A percentile compares a stretch with the other conserved stretches of the same genome.
Evolutionary conservation across 2,113 vertebrate genomes (phyloP).

Genomic region (Anseranas semipalmata): DNA sequence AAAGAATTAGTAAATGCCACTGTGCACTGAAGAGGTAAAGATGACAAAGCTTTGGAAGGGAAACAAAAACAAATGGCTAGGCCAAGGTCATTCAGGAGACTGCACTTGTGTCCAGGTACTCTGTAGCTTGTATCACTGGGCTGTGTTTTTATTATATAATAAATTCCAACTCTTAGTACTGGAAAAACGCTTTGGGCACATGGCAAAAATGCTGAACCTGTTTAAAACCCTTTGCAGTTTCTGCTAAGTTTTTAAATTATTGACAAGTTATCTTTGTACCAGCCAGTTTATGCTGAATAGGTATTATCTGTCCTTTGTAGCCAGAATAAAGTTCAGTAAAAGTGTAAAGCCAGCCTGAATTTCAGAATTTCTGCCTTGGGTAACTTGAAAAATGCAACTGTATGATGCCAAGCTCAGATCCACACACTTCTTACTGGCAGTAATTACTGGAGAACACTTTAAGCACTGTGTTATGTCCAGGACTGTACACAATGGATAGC

Average conservation of each 20-base stretch:
- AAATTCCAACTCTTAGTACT: neutral
- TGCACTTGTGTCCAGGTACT: neutral
- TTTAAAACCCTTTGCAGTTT: neutral
- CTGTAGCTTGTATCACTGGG: neutral
- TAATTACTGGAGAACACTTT: neutral
- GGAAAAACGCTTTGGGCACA: neutral
- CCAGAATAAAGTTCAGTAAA: neutral
- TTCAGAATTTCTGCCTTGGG: neutral
- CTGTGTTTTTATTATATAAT: neutral
- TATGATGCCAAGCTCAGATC: neutral
- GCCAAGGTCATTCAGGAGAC: neutral
- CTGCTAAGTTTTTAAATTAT: neutral
- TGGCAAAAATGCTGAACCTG: neutral
- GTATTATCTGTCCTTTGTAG: conserved; percentile 4
- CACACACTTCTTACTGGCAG: neutral
- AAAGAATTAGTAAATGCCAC: neutral
- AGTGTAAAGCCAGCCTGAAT: neutral
- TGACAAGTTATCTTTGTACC: neutral
- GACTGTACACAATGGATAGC: neutral
- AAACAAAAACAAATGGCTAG: neutral
- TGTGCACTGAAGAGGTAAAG: neutral
- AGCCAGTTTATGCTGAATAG: neutral
- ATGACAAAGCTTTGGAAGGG: neutral
- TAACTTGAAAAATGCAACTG: neutral
- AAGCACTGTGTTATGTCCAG: neutral